These are phyloP conservation scores for Eulemur rufifrons DNA, from an alignment of 2,113 vertebrate genomes.

Conservation along the genomic window DNA sequence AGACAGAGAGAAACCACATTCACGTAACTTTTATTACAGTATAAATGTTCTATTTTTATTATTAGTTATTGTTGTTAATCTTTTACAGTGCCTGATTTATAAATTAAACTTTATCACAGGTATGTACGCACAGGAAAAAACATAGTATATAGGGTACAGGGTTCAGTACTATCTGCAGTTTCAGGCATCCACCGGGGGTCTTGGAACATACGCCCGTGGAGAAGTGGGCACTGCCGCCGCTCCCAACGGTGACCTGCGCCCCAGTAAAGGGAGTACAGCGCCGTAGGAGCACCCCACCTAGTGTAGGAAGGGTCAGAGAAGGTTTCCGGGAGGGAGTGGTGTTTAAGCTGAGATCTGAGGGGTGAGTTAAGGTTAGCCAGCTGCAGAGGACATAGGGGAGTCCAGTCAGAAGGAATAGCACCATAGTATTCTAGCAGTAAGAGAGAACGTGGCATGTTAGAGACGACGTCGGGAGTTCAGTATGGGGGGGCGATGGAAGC, in stretches of 20 bases:
- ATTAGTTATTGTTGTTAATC: background rate
- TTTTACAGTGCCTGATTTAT: background rate
- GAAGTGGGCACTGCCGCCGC: background rate
- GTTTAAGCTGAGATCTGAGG: background rate
- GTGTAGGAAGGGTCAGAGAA: background rate
- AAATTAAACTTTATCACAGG: background rate
- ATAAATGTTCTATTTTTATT: background rate
- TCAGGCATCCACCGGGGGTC: background rate
- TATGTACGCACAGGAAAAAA: background rate
- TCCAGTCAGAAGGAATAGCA: background rate
- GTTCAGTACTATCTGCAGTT: background rate
- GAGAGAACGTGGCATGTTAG: fast-evolving
- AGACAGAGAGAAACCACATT: background rate
- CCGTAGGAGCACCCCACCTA: background rate
- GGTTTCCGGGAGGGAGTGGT: background rate
- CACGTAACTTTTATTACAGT: background rate
- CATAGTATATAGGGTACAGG: background rate
- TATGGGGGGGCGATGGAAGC: background rate
- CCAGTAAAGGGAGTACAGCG: fast-evolving
- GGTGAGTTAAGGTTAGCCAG: background rate
- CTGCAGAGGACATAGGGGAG: background rate
- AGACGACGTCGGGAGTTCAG: background rate
- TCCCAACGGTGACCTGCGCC: background rate
- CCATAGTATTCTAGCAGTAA: background rate
- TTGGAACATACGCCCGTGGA: background rate